These are phyloP conservation scores for Phalacrocorax aristotelis DNA, from an alignment of 2,113 vertebrate genomes.

Conservation along the genomic window DNA sequence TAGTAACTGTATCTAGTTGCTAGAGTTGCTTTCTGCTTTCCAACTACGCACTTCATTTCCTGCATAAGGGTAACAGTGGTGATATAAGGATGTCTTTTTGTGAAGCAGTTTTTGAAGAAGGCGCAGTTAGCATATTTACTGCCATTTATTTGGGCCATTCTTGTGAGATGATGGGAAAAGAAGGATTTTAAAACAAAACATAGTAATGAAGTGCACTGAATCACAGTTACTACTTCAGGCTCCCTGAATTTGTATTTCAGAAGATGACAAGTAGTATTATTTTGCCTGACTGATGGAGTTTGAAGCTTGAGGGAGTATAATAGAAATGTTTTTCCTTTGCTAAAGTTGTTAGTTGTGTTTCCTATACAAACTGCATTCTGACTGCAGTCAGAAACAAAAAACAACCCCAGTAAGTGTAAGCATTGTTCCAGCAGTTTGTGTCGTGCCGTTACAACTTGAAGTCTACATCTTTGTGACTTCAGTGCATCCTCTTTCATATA, in stretches of 20 bases:
- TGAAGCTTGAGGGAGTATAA: not conserved
- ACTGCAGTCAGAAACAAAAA: not conserved
- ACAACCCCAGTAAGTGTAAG: not conserved
- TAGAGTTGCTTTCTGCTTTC: not conserved
- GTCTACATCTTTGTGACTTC: not conserved
- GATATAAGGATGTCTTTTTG: not conserved
- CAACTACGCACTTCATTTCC: not conserved
- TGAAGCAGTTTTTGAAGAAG: not conserved
- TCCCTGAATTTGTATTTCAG: not conserved
- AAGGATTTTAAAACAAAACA: not conserved
- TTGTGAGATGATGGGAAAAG: not conserved
- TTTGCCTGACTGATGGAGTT: not conserved
- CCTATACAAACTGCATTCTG: not conserved
- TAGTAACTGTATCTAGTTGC: not conserved
- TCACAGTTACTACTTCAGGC: not conserved
- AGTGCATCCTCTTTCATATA: not conserved
- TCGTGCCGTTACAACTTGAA: not conserved
- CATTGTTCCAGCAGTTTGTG: not conserved
- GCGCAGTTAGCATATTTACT: not conserved
- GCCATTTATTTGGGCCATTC: not conserved
- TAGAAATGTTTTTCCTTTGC: not conserved
- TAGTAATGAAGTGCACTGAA: not conserved
- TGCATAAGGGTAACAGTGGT: not conserved
- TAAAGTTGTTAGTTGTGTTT: not conserved
- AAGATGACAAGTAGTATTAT: not conserved